Base-by-base conservation (phyloP, 2,888 invertebrate genomes). In the Stenoptilia bipunctidactyla region DNA sequence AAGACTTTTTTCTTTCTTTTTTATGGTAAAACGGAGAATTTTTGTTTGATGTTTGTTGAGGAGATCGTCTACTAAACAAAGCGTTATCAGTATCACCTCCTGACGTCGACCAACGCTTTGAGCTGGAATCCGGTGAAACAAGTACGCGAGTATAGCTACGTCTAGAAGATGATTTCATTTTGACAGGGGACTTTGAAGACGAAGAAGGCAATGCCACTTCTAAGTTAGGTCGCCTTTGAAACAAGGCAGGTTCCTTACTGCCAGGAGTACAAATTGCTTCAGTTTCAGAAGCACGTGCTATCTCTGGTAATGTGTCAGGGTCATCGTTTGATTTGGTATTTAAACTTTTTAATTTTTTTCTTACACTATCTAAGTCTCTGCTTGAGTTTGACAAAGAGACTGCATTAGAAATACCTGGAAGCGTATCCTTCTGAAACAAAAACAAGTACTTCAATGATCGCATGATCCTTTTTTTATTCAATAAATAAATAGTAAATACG, bases 211-310 rank as follows among this genome's bases (percentile, higher is more conserved):
- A 58, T 39, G 45, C 15, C 10, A 61, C 55, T 13, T 43, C 39
- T 48, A 51, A 64, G 37, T 74, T 70, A 20, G 80, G 77, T 42
- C 82, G 56, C 44, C 79, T 67, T 51, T 82, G 79, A 49, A 80
- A 82, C 36, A 82, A 56, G 1, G 76, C 76, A 2, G 80, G 75
- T 47, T 79, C 79, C 48, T 76, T 79, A 45, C 71, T 70, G 13
- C 75, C 76, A 8, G 70, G 63, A 27, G 69, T 66, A 39, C 68
- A 68, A 10, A 60, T 49, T 41, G 66, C 71, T 48, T 69, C 69
- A 14, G 62, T 57, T 43, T 70, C 68, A 48, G 60, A 66, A 10
- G 68, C 71, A 41, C 70, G 60, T 3, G 71, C 71, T 38, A 79
- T 80, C 53, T 77, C 79, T 1, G 74, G 74, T 27, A 79, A 51